phyloP scores from a whole-genome alignment of 2,888 invertebrate genomes.

The Sinodicranocentrus sp. region DNA sequence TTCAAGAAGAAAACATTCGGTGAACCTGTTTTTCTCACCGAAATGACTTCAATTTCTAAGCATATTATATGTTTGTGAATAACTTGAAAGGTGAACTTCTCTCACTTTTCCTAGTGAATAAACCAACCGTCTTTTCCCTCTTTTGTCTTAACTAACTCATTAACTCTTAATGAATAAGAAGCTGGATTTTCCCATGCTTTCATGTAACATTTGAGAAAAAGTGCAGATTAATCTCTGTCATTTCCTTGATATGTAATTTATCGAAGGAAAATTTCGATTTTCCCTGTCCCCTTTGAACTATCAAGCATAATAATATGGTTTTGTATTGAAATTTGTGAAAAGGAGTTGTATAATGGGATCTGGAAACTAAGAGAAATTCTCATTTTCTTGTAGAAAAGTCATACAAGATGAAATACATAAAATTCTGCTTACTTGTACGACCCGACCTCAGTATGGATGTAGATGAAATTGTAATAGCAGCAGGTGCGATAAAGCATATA shows the following conservation, averaged over 20 bases:
- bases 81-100: too few relatives aligned
- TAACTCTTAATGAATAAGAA: conserved; percentile 36
- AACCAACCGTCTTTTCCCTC: not conserved
- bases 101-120: not conserved
- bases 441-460: too few relatives aligned
- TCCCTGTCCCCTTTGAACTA: not conserved
- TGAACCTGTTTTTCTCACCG: too few relatives aligned
- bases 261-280: conserved; percentile 5
- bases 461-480: conserved; percentile 31
- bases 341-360: not conserved
- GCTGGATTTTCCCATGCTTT: conserved; percentile 9
- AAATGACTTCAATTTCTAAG: too few relatives aligned
- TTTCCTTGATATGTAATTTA: not conserved
- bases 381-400: conserved; percentile 10
- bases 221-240: conserved; percentile 35
- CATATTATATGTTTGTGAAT: too few relatives aligned
- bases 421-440: too few relatives aligned
- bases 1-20: too few relatives aligned
- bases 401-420: too few relatives aligned
- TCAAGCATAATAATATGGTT: not conserved
- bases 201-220: not conserved
- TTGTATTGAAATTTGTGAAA: conserved; percentile 8
- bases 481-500: conserved; percentile 42
- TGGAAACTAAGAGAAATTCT: not conserved
- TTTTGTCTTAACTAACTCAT: conserved; percentile 48